Percentiles rank a stretch among this genome's conserved stretches.
These are phyloP conservation scores for Melikaiella ostensackeni DNA, from an alignment of 2,888 invertebrate genomes.

Conservation along the genomic window DNA sequence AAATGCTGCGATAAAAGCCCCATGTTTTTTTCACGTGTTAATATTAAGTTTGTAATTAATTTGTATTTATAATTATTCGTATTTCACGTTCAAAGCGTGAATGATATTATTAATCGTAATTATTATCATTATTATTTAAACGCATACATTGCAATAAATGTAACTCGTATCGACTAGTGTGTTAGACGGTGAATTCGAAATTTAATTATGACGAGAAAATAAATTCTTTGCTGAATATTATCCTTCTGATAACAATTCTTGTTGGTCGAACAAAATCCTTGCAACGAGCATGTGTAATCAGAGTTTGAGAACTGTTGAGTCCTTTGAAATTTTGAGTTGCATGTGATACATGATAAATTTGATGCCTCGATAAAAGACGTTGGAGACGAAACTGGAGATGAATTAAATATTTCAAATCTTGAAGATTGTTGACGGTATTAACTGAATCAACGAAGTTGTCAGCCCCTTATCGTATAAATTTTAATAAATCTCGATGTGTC, in stretches of 20 bases:
- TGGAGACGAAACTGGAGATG: background rate
- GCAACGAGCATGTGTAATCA: slow-evolving; percentile 67
- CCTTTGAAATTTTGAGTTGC: slow-evolving; percentile 33
- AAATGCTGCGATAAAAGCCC: slow-evolving; percentile 39
- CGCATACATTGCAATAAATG: slow-evolving; percentile 70
- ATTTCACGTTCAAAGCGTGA: slow-evolving; percentile 63
- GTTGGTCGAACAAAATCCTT: slow-evolving; percentile 54
- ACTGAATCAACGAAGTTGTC: too few species aligned
- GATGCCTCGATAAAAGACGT: slow-evolving; percentile 6
- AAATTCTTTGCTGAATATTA: slow-evolving; percentile 65
- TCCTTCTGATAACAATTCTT: slow-evolving; percentile 56
- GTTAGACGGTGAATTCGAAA: slow-evolving; percentile 57
- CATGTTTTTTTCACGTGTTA: slow-evolving; percentile 59
- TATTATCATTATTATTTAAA: slow-evolving; percentile 62
- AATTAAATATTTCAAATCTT: too few species aligned
- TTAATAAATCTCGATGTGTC: too few species aligned
- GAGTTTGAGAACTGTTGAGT: slow-evolving; percentile 31
- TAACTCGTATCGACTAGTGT: slow-evolving; percentile 66
- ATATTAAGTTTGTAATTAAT: slow-evolving; percentile 77
- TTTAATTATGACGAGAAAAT: slow-evolving; percentile 43
- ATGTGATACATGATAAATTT: slow-evolving; percentile 32
- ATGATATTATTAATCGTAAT: slow-evolving; percentile 63
- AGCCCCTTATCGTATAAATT: too few species aligned
- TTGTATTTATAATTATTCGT: slow-evolving; percentile 68
- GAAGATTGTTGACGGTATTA: too few species aligned